These are phyloP conservation scores for Lepidonotus clava DNA, from an alignment of 2,888 invertebrate genomes.

Conservation along the genomic window DNA sequence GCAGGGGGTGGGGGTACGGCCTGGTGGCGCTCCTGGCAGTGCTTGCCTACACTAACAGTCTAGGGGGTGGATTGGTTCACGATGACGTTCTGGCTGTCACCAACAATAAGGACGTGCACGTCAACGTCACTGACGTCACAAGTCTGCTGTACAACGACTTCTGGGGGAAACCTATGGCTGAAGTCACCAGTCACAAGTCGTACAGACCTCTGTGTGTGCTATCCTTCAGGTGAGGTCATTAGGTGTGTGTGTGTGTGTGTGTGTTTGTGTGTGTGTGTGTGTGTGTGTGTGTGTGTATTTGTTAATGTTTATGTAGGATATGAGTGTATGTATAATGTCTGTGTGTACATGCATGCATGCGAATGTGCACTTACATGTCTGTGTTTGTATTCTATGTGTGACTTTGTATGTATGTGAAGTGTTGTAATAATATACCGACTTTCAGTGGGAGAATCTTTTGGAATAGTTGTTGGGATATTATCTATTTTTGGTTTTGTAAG, in stretches of 20 bases:
- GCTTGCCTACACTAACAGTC: neutral
- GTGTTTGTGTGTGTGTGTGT: neutral
- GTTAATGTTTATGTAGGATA: neutral
- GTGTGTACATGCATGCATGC: neutral
- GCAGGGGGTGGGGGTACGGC: neutral
- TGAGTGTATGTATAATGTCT: too few relatives aligned
- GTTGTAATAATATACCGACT: neutral
- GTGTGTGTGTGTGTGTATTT: neutral
- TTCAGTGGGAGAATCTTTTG: neutral
- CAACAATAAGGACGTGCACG: constrained; percentile 1
- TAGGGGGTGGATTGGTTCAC: neutral
- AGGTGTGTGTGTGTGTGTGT: neutral
- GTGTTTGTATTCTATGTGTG: neutral
- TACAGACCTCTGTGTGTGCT: constrained; percentile 25
- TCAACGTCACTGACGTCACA: neutral
- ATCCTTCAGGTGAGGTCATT: constrained; percentile 12
- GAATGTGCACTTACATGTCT: neutral
- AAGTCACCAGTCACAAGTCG: constrained; percentile 9
- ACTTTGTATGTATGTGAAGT: neutral
- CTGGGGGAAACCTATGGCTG: neutral
- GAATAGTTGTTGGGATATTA: too few relatives aligned
- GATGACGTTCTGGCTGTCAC: constrained; percentile 15
- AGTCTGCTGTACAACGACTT: neutral
- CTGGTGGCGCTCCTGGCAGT: constrained; percentile 18
- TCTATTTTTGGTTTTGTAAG: too few relatives aligned